Conservation (phyloP, 1,140 invertebrate species). For the Orius insidiosus region DNA sequence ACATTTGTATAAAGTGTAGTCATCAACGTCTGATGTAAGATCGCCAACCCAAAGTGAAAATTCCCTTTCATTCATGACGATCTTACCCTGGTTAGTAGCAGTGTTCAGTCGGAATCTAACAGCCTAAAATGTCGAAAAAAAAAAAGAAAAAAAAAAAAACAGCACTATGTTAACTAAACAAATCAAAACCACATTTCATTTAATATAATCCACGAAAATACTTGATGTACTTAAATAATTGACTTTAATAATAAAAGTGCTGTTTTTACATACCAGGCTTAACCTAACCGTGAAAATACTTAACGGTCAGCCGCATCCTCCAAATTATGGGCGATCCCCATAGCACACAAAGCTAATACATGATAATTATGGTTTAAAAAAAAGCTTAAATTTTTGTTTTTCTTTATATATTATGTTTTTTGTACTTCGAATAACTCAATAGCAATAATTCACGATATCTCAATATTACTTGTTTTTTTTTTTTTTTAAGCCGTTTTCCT, state of each 20-base stretch:
- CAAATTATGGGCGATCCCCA: too few species aligned
- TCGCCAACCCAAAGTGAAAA: constrained; percentile 93
- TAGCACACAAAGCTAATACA: constrained; percentile 3
- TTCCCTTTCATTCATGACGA: constrained; percentile 50
- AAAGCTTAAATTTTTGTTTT: too few species aligned
- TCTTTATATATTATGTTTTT: too few species aligned
- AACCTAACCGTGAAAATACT: too few species aligned
- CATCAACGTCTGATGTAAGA: constrained; percentile 86
- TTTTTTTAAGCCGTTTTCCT: too few species aligned
- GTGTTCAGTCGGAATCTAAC: constrained; percentile 79
- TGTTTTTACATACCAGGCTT: too few species aligned
- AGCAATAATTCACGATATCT: too few species aligned
- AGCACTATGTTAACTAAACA: constrained; percentile 5
- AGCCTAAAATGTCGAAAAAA: constrained; percentile 30
- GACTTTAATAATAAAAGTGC: neutral
- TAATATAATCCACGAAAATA: neutral
- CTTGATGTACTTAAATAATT: neutral
- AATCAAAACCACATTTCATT: neutral
- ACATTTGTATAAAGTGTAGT: constrained; percentile 79
- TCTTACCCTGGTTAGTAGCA: constrained; percentile 54
- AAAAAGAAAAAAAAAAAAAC: constrained; percentile 6
- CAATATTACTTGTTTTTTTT: too few species aligned
- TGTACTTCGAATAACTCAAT: too few species aligned
- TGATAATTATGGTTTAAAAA: constrained; percentile 1
- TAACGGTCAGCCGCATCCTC: too few species aligned